Evolutionary conservation across 2,113 vertebrate species (phyloP), one percentile per base, ranked within the genome.

Genomic region (Pedionomus torquatus): DNA sequence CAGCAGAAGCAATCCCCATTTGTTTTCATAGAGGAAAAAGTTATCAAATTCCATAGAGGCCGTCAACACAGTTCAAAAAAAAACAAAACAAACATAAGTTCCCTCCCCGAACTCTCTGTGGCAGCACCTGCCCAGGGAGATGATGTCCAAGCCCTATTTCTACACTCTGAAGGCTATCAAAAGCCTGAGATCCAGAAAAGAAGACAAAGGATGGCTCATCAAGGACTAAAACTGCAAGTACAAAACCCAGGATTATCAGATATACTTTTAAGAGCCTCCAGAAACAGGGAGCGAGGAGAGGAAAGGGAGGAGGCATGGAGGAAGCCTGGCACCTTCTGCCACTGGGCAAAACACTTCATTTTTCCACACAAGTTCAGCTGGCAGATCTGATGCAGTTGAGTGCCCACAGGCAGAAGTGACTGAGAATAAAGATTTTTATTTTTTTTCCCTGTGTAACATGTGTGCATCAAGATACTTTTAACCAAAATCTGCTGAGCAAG

Each of bases 401-500:
- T 7, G 24, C 24, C 66, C 64, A 43, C 35, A 28, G 52, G 70
- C 70, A 52, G 61, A 87, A 21, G 16, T 30, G 43, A 43, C 39
- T 25, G 15, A 87, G 49, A 58, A 95, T 78, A 6, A 54, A 58
- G 52, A n/a, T 5, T 49, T 26, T 79, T 26, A 11, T 78, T 90
- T 85, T 44, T 25, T 15, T 75, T 87, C 79, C 37, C 64, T 78
- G 14, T 0, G 8, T 84, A 57, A 49, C 13, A 24, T n/a, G 33
- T 2, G 5, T 0, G 3, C 31, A 90, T 65, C n/a, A 81, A 70
- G 85, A 83, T 11, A 52, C 54, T 82, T 87, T 64, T 58, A 78
- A 93, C 37, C 18, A 18, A 77, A 93, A 87, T 79, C 75, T 86
- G 87, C 72, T 95, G 49, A 87, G 91, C 88, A 84, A 69, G 76